These are phyloP conservation scores for Bilobella aurantiaca DNA, from an alignment of 1,140 invertebrate genomes.

Conservation along the genomic window DNA sequence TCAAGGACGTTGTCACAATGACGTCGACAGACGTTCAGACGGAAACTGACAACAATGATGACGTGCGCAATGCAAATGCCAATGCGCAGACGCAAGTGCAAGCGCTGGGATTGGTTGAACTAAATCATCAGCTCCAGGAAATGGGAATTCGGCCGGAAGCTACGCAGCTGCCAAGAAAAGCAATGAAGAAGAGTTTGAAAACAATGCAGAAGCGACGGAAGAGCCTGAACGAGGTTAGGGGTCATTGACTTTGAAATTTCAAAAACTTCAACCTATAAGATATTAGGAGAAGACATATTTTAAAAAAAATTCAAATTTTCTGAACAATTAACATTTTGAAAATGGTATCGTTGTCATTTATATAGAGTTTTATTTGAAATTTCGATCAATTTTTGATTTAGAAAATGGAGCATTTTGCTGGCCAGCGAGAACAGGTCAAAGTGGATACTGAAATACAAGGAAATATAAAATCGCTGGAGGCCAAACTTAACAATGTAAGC, in stretches of 20 bases:
- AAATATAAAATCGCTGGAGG: neutral
- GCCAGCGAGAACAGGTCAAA: neutral
- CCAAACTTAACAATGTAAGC: neutral
- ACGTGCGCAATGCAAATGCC: neutral
- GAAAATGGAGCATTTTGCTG: neutral
- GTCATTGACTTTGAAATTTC: neutral
- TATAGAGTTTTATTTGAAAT: too few relatives aligned
- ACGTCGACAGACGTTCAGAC: neutral
- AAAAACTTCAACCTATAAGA: neutral
- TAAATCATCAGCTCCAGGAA: neutral
- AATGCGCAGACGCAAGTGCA: neutral
- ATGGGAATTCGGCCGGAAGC: neutral
- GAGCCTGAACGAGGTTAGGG: neutral
- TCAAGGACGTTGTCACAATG: neutral
- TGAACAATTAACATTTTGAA: too few relatives aligned
- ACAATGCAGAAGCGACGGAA: neutral
- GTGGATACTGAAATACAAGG: neutral
- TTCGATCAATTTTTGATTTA: neutral
- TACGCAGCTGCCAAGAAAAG: neutral
- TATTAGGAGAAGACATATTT: too few relatives aligned
- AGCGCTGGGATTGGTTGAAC: neutral
- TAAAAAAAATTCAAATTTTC: too few relatives aligned
- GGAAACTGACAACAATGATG: neutral
- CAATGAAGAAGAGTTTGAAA: slow-evolving; percentile 5
- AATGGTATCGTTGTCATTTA: too few relatives aligned